These are phyloP conservation scores for Sylvietta virens DNA, from an alignment of 2,113 vertebrate species.

Conservation along the genomic window DNA sequence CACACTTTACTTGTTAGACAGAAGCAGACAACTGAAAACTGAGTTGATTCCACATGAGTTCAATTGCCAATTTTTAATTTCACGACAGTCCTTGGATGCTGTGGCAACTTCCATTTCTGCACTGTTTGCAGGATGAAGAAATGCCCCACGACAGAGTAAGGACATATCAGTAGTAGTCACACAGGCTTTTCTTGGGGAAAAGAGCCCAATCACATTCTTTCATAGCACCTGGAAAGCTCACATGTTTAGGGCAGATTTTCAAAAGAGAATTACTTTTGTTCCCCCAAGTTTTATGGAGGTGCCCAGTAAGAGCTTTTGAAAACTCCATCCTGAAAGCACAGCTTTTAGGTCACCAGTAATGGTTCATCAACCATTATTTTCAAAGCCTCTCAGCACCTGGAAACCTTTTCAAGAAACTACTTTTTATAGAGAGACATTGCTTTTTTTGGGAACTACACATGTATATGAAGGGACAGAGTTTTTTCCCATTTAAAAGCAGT, in stretches of 20 bases:
- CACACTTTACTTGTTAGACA: background rate
- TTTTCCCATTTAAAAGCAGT: constrained; percentile 9
- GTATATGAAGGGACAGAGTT: background rate
- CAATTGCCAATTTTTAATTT: background rate
- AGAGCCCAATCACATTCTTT: background rate
- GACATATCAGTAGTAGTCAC: background rate
- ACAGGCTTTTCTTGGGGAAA: background rate
- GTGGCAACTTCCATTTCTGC: background rate
- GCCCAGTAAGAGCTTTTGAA: background rate
- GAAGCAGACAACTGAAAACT: background rate
- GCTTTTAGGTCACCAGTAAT: background rate
- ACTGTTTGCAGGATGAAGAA: background rate
- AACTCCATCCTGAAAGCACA: background rate
- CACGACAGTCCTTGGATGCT: background rate
- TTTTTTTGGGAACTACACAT: background rate
- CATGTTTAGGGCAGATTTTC: background rate
- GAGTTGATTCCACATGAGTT: background rate
- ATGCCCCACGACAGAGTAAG: background rate
- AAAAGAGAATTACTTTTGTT: background rate
- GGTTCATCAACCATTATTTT: background rate
- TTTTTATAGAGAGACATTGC: background rate
- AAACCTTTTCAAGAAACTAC: constrained; percentile 2
- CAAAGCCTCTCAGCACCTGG: background rate
- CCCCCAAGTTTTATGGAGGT: background rate
- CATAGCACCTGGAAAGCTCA: background rate